Evolutionary conservation across 2,888 invertebrate species (phyloP).

Genomic region (Leucoptera coffeella): DNA sequence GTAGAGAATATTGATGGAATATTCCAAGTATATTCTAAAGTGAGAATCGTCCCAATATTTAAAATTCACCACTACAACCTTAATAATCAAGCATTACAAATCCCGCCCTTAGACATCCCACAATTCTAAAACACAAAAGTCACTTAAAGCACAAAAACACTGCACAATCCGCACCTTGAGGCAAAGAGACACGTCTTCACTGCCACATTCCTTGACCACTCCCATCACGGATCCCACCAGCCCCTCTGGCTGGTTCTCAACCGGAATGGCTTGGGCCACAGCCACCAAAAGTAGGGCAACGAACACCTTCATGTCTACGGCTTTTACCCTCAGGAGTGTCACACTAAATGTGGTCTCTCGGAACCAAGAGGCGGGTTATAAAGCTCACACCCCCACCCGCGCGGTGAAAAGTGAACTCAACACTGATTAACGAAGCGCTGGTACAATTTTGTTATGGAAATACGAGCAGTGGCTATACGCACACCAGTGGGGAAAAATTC

Average conservation of each 20-base stretch:
- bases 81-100: too few species aligned
- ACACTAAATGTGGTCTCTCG: slow-evolving; percentile 42
- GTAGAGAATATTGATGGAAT: too few species aligned
- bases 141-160: slow-evolving; percentile 10
- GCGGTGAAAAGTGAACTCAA: slow-evolving; percentile 34
- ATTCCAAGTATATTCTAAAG: too few species aligned
- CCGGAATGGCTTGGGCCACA: slow-evolving; percentile 40
- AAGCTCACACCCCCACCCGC: slow-evolving; percentile 40
- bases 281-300: slow-evolving; percentile 46
- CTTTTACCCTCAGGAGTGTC: slow-evolving; percentile 38
- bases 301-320: slow-evolving; percentile 27
- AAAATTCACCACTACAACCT: too few species aligned
- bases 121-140: not conserved
- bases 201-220: slow-evolving; percentile 65
- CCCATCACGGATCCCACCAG: slow-evolving; percentile 47
- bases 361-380: slow-evolving; percentile 41
- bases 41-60: too few species aligned
- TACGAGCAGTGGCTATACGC: slow-evolving; percentile 20
- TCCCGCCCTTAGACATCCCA: too few species aligned
- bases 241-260: slow-evolving; percentile 43
- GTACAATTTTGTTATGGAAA: slow-evolving; percentile 35
- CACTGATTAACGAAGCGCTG: slow-evolving; percentile 37
- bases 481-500: too few species aligned
- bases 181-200: slow-evolving; percentile 63
- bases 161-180: slow-evolving; percentile 51